Evolutionary conservation across 2,888 invertebrate genomes (phyloP).

Genomic region (Nomada flava): DNA sequence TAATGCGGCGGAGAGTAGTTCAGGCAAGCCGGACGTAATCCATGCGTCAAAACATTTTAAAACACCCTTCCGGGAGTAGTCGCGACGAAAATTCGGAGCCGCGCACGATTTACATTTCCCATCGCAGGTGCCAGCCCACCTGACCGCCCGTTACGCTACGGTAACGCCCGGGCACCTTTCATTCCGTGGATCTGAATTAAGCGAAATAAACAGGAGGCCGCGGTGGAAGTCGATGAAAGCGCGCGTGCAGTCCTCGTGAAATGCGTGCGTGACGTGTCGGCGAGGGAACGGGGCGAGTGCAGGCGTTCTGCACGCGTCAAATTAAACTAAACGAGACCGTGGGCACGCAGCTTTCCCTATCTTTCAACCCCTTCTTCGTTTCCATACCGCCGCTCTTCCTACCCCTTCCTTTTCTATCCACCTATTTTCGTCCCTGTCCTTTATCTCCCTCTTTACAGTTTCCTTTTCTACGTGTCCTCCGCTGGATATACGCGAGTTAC

Average conservation of each 20-base stretch:
- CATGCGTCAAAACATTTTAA: conserved; percentile 27
- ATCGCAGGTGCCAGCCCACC: background rate
- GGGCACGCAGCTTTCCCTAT: background rate
- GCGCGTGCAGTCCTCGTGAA: conserved; percentile 40
- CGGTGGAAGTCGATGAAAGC: conserved; percentile 52
- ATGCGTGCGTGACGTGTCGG: conserved; percentile 6
- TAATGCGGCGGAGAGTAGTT: background rate
- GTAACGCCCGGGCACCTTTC: conserved; percentile 29
- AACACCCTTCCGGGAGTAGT: background rate
- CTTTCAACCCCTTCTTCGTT: background rate
- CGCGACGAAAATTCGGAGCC: conserved; percentile 3
- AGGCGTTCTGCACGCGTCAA: conserved; percentile 42
- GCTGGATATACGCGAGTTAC: conserved; percentile 15
- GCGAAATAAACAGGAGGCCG: conserved; percentile 31
- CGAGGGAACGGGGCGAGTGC: background rate
- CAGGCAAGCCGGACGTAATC: background rate
- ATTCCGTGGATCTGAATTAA: conserved; percentile 45
- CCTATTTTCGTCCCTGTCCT: background rate
- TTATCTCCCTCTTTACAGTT: background rate
- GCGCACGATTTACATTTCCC: conserved; percentile 21
- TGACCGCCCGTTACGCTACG: background rate
- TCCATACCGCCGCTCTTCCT: background rate
- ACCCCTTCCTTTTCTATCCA: background rate
- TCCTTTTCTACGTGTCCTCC: background rate
- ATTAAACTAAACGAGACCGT: conserved; percentile 57